Conservation (phyloP, 1,140 invertebrate species). For the Drosophila ficusphila region DNA sequence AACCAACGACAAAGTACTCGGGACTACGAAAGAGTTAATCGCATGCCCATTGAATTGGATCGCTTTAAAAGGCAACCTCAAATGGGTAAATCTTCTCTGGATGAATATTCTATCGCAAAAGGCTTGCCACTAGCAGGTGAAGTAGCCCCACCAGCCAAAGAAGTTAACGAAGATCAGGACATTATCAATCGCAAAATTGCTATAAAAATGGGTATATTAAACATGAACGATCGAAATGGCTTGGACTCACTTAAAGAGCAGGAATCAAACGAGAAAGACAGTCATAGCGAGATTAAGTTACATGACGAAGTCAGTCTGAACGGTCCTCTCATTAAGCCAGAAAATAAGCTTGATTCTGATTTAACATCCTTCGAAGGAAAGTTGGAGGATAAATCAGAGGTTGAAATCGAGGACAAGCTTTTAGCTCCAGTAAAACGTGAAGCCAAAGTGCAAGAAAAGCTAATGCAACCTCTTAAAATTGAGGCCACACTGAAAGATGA, state of each 20-base stretch:
- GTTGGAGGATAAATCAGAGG: background rate
- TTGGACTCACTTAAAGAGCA: background rate
- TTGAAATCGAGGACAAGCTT: background rate
- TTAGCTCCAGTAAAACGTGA: background rate
- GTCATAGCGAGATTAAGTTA: background rate
- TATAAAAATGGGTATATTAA: background rate
- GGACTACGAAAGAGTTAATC: constrained; percentile 31
- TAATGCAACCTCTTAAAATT: background rate
- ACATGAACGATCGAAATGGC: background rate
- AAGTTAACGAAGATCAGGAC: background rate
- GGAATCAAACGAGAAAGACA: background rate
- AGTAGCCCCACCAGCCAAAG: background rate
- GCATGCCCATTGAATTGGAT: constrained; percentile 1
- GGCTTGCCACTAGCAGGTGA: background rate
- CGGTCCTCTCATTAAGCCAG: background rate
- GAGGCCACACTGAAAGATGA: background rate
- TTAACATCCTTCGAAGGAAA: constrained; percentile 2
- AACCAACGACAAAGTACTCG: constrained; percentile 17
- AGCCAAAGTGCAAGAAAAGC: background rate
- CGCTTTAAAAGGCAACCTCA: constrained; percentile 32
- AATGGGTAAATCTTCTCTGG: background rate
- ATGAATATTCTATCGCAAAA: too few relatives aligned
- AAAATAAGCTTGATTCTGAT: background rate
- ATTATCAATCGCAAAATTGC: constrained; percentile 1
- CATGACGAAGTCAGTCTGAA: background rate